Conservation (phyloP, 2,797 vertebrate species). For the Pygocentrus nattereri region DNA sequence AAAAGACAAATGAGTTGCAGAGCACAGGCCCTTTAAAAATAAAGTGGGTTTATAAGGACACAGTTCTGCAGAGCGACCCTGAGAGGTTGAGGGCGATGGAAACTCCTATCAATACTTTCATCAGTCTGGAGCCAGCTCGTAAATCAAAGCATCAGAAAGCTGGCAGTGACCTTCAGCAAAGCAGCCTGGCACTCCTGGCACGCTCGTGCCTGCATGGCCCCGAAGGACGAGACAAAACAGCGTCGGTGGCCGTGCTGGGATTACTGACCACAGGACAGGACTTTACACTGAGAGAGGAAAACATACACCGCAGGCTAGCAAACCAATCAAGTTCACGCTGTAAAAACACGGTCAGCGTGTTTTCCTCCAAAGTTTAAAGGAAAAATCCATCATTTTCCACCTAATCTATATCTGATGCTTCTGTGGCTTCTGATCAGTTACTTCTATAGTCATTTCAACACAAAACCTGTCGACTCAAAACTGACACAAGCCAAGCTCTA, state of each 20-base stretch:
- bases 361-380: background rate
- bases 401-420: background rate
- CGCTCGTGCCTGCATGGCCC: constrained; percentile 16
- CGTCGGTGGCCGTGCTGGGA: constrained; percentile 13
- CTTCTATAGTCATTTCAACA: background rate
- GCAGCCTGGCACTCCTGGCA: constrained; percentile 37
- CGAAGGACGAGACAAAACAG: constrained; percentile 21
- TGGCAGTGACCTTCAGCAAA: constrained; percentile 56
- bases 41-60: constrained; percentile 9
- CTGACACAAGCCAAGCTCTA: too few relatives aligned
- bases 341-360: background rate
- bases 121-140: constrained; percentile 39
- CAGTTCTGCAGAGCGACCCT: constrained; percentile 38
- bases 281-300: background rate
- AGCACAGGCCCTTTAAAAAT: background rate
- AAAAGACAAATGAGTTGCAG: background rate
- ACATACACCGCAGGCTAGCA: background rate
- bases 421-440: background rate
- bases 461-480: background rate
- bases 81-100: constrained; percentile 24
- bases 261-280: constrained; percentile 3
- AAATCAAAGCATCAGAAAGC: constrained; percentile 43
- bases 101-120: constrained; percentile 53
- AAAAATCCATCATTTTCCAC: too few relatives aligned
- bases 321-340: constrained; percentile 8